Conservation (phyloP, 2,113 vertebrate species). For the Mirounga angustirostris region DNA sequence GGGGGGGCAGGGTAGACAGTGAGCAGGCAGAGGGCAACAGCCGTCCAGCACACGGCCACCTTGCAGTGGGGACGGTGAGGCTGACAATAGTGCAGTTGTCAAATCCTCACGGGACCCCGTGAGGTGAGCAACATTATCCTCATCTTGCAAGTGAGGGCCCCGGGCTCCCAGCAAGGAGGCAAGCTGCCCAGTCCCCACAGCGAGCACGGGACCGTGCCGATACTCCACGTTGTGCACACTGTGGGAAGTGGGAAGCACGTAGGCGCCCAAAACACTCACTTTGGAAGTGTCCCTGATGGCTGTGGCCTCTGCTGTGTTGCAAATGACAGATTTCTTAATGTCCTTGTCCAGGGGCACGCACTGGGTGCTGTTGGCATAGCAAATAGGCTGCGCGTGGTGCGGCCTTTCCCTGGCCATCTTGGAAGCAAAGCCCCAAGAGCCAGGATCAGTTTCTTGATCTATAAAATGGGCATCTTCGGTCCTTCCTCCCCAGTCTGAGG, state of each 20-base stretch:
- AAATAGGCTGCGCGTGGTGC: background rate
- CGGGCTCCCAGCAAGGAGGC: no score
- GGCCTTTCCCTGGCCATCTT: background rate
- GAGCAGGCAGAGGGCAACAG: background rate
- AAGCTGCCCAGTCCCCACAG: background rate
- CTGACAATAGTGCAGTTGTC: background rate
- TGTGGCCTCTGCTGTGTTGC: background rate
- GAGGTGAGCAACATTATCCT: background rate
- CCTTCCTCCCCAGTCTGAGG: background rate
- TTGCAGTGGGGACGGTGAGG: background rate
- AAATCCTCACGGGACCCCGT: background rate
- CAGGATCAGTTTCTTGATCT: background rate
- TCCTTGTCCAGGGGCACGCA: background rate
- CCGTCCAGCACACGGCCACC: background rate
- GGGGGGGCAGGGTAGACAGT: background rate
- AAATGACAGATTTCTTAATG: background rate
- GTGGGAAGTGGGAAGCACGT: background rate
- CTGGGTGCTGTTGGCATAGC: background rate
- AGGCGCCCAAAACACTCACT: background rate
- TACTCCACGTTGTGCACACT: background rate
- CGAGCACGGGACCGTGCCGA: accelerated
- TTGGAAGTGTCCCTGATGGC: background rate
- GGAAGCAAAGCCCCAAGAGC: background rate
- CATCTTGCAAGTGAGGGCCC: background rate
- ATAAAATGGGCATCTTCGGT: background rate